Evolutionary conservation across 2,797 vertebrate species (phyloP), one percentile per base, ranked within the genome.

Genomic region (Orientallactaga sibirica): DNA sequence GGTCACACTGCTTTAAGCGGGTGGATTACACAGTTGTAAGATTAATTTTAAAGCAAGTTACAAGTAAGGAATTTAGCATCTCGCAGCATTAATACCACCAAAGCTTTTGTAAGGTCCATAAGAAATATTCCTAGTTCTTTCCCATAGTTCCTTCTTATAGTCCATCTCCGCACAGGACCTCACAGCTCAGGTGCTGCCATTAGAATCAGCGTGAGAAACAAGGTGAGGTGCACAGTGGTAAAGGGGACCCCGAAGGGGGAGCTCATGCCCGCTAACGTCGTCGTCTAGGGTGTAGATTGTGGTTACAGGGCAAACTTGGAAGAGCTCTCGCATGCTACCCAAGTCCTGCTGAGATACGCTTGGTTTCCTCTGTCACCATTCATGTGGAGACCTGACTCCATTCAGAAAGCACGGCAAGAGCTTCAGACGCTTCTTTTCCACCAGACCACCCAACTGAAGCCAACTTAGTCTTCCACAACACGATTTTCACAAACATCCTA

Each of bases 161-260:
- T 48, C 9, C 48, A 8, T 48, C 48, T 10, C 48, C 48, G 10
- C 48, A 48, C 48, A 48, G 48, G 48, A 48, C 7, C 48, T 48
- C 9, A 3, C 9, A 8, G 8, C 3, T 0, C 8, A 43, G 33
- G 58, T 52, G 2, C 12, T 58, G 14, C 5, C 5, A 2, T 37
- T 61, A 68, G 43, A 67, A 52, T 19, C 5, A 67, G 58, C 7
- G 16, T 3, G 14, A 8, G 41, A 76, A 58, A 37, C 11, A 8
- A n/a, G 3, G 22, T 19, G 58, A 3, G 29, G 9, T 16, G 27
- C 25, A 64, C 27, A 43, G 20, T 68, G 9, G 29, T 0, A 70
- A 33, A 43, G 16, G 9, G 11, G 11, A 61, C 12, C 68, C 29
- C 16, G 67, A 48, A 41, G 27, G 14, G 61, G 20, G 55, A 33